Conservation (phyloP, 1,140 invertebrate species). For the Magallana gigas region DNA sequence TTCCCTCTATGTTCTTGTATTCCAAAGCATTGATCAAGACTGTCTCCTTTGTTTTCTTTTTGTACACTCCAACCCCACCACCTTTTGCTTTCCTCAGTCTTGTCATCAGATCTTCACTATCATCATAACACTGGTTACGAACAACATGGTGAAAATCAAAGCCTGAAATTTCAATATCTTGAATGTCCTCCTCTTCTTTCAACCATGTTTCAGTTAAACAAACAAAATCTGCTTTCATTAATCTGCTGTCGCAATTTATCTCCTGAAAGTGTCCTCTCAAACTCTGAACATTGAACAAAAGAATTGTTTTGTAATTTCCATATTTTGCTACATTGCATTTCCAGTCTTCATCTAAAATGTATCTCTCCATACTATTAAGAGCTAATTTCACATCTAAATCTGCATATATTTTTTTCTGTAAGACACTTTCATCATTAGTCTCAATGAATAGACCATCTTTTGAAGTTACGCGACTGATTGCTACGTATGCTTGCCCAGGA, state of each 20-base stretch:
- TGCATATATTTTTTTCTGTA: slow-evolving; percentile 35
- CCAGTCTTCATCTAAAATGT: neutral
- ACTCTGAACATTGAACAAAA: slow-evolving; percentile 39
- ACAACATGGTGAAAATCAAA: slow-evolving; percentile 16
- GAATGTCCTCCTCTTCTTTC: neutral
- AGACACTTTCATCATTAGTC: neutral
- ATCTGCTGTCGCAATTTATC: neutral
- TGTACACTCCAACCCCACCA: neutral
- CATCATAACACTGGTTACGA: neutral
- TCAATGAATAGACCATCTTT: slow-evolving; percentile 15
- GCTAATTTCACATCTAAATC: slow-evolving; percentile 17
- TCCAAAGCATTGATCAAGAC: slow-evolving; percentile 19
- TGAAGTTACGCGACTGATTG: slow-evolving; percentile 34
- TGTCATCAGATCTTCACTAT: neutral
- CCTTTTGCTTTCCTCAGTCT: neutral
- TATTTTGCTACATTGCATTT: neutral
- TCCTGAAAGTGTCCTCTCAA: slow-evolving; percentile 3
- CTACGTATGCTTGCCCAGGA: slow-evolving; percentile 43
- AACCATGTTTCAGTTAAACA: slow-evolving; percentile 36
- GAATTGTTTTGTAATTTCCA: neutral
- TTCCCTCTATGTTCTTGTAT: no score
- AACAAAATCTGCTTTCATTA: slow-evolving; percentile 14
- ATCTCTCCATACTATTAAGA: slow-evolving; percentile 18
- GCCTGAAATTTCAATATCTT: slow-evolving; percentile 13
- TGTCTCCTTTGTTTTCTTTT: neutral